phyloP scores from a whole-genome alignment of 2,797 vertebrate species.

The Parauchenoglanis punctatus region DNA sequence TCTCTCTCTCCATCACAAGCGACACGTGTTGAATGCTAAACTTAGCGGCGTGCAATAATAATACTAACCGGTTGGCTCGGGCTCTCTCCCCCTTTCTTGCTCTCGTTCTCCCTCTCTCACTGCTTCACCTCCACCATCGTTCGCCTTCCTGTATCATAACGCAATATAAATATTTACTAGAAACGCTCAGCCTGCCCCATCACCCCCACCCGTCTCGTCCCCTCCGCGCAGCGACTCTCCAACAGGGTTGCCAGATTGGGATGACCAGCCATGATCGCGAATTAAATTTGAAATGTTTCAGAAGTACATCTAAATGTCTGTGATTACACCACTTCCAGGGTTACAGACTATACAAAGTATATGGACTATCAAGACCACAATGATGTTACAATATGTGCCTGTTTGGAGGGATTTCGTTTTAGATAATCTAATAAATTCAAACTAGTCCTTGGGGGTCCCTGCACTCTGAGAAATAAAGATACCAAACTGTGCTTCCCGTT shows the following conservation, averaged over 20 bases:
- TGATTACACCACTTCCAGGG: background rate
- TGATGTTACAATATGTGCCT: background rate
- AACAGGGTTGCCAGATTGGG: slow-evolving; percentile 26
- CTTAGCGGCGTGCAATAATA: slow-evolving; percentile 83
- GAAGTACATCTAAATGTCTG: background rate
- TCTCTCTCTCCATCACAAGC: slow-evolving; percentile 74
- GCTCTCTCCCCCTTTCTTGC: slow-evolving; percentile 63
- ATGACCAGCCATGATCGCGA: background rate
- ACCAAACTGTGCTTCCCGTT: background rate
- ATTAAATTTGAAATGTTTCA: background rate
- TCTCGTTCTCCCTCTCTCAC: slow-evolving; percentile 42
- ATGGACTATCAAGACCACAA: background rate
- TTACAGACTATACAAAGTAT: background rate
- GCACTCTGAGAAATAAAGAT: background rate
- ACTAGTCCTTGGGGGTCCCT: background rate
- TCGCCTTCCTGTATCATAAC: slow-evolving; percentile 74
- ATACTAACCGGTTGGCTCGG: slow-evolving; percentile 76
- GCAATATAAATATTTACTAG: slow-evolving; percentile 86
- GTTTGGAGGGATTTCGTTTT: background rate
- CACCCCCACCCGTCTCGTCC: slow-evolving; percentile 59
- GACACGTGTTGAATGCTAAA: slow-evolving; percentile 90
- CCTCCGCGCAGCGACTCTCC: slow-evolving; percentile 29
- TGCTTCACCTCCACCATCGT: slow-evolving; percentile 53
- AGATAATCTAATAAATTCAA: background rate
- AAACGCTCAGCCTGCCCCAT: slow-evolving; percentile 69